These are phyloP conservation scores for Cyrtorhinus lividipennis DNA, from an alignment of 1,140 invertebrate species.

Conservation along the genomic window DNA sequence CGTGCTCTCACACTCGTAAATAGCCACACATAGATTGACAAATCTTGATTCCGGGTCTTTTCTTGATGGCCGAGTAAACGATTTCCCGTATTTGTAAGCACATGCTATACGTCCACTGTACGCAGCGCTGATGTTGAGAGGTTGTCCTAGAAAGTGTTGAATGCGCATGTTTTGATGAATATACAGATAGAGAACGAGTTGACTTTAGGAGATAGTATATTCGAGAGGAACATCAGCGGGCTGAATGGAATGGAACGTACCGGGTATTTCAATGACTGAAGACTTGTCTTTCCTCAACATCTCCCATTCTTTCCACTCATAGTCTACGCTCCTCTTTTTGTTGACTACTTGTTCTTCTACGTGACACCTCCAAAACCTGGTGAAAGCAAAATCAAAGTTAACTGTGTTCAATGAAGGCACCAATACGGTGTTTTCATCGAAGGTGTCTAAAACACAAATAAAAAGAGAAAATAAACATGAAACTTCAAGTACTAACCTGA, in stretches of 20 bases:
- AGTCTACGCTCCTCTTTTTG: constrained; percentile 43
- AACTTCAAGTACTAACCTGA: constrained; percentile 34
- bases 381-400: constrained; percentile 11
- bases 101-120: constrained; percentile 94
- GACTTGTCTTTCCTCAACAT: constrained; percentile 70
- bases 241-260: constrained; percentile 30
- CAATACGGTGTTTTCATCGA: no score
- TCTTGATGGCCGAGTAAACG: constrained; percentile 63
- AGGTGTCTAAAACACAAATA: no score
- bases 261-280: constrained; percentile 73
- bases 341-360: constrained; percentile 30
- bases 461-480: neutral
- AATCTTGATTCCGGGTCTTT: constrained; percentile 67
- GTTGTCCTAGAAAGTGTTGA: constrained; percentile 42
- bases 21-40: constrained; percentile 88
- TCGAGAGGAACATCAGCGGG: no score
- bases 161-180: neutral
- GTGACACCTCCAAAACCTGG: constrained; percentile 64
- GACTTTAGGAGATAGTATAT: neutral
- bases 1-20: constrained; percentile 98
- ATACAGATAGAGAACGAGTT: neutral
- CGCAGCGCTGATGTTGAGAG: constrained; percentile 86
- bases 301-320: constrained; percentile 77
- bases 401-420: no score
- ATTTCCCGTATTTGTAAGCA: constrained; percentile 83